Percentiles rank a stretch among this genome's conserved stretches.
Conservation (phyloP, 2,797 vertebrate genomes). For the Erithacus rubecula region DNA sequence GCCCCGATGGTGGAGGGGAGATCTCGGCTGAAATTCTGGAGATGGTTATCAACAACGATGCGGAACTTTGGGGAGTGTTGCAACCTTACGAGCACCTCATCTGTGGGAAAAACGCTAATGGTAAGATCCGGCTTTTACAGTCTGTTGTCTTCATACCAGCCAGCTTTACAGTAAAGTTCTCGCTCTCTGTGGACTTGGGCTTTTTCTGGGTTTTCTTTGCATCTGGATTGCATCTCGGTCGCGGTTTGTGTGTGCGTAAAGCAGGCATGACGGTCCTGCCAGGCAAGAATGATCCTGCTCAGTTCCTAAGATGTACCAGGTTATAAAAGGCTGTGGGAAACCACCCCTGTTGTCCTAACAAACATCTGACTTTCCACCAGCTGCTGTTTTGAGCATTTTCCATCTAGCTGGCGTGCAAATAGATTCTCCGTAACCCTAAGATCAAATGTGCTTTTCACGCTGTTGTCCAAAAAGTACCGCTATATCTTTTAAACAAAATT, state of each 20-base stretch:
- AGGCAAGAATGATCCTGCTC: not conserved
- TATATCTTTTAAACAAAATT: not conserved
- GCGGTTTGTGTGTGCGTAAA: not conserved
- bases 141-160: not conserved
- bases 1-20: slow-evolving; percentile 77
- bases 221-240: not conserved
- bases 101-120: slow-evolving; percentile 96
- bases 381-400: not conserved
- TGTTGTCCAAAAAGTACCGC: not conserved
- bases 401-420: not conserved
- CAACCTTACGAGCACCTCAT: slow-evolving; percentile 96
- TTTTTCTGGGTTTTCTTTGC: not conserved
- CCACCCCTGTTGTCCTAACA: not conserved
- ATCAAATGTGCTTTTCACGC: not conserved
- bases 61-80: slow-evolving; percentile 96
- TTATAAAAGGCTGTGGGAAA: not conserved
- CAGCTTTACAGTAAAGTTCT: not conserved
- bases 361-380: not conserved
- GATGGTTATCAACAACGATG: slow-evolving; percentile 93
- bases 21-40: slow-evolving; percentile 87
- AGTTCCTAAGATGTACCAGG: not conserved
- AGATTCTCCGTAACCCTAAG: not conserved
- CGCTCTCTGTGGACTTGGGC: not conserved
- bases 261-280: not conserved
- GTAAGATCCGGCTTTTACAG: slow-evolving; percentile 67